phyloP scores from a whole-genome alignment of 1,140 invertebrate genomes.

The Eumeta japonica region DNA sequence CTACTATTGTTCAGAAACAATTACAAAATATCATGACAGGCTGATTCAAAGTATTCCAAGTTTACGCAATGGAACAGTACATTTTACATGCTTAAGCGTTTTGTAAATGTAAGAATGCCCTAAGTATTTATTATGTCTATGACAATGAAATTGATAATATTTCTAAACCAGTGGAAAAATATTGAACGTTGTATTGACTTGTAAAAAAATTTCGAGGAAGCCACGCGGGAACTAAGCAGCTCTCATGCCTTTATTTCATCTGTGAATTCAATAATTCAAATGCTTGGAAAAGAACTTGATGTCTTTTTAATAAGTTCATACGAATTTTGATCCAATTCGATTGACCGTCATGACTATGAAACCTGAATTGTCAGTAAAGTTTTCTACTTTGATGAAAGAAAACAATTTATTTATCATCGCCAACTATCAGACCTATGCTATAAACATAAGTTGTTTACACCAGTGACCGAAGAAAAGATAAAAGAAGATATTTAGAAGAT shows the following conservation, averaged over 20 bases:
- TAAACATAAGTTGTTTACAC: slow-evolving; percentile 20
- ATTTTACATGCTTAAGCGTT: slow-evolving; percentile 21
- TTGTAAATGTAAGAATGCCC: slow-evolving; percentile 18
- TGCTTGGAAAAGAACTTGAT: slow-evolving; percentile 7
- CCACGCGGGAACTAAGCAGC: slow-evolving; percentile 17
- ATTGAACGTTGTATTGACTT: slow-evolving; percentile 17
- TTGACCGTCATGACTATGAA: slow-evolving; percentile 4
- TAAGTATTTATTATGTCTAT: slow-evolving; percentile 19
- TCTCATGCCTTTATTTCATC: slow-evolving; percentile 13
- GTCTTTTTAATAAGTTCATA: too few relatives aligned
- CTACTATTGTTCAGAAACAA: slow-evolving; percentile 20
- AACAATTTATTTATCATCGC: slow-evolving; percentile 18
- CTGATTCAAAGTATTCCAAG: slow-evolving; percentile 23
- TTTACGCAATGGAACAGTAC: slow-evolving; percentile 40
- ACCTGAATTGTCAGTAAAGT: slow-evolving; percentile 10
- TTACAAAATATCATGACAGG: slow-evolving; percentile 17
- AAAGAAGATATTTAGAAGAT: slow-evolving; percentile 14
- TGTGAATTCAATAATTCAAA: slow-evolving; percentile 15
- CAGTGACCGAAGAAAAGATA: slow-evolving; percentile 17
- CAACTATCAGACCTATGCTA: slow-evolving; percentile 23
- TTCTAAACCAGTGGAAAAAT: slow-evolving; percentile 19
- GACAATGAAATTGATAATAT: slow-evolving; percentile 11
- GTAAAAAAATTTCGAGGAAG: slow-evolving; percentile 19
- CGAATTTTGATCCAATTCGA: slow-evolving; percentile 8
- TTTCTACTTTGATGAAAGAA: slow-evolving; percentile 14